A percentile compares a stretch with the other conserved stretches of the same genome.
Evolutionary conservation across 2,888 invertebrate species (phyloP).

Genomic region (Phorcus lineatus): DNA sequence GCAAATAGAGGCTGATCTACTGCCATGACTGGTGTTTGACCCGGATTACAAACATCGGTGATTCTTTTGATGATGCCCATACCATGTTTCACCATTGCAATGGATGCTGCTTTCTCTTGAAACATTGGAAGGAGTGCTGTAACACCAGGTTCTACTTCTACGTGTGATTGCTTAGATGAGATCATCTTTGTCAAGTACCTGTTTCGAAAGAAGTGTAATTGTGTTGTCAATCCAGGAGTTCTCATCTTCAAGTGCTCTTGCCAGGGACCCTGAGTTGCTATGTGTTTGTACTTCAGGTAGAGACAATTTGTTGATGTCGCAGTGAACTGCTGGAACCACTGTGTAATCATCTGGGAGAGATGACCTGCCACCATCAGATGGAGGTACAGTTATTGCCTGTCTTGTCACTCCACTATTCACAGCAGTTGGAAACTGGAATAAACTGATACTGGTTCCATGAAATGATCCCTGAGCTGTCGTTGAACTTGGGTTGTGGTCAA

Average conservation of each 20-base stretch:
- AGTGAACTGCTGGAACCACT: slow-evolving; percentile 12
- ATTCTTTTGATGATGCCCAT: slow-evolving; percentile 9
- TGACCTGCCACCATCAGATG: background rate
- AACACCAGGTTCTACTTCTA: background rate
- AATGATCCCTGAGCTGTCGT: slow-evolving; percentile 31
- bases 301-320: too few species aligned
- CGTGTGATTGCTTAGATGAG: slow-evolving; percentile 21
- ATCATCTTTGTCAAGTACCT: background rate
- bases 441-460: slow-evolving; percentile 36
- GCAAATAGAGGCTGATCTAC: slow-evolving; percentile 30
- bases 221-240: too few species aligned
- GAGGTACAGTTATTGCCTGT: background rate
- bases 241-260: too few species aligned
- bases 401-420: slow-evolving; percentile 19
- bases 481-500: slow-evolving; percentile 36
- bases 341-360: slow-evolving; percentile 24
- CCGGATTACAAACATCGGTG: background rate
- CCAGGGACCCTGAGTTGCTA: too few species aligned
- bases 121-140: slow-evolving; percentile 31
- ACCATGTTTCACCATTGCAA: slow-evolving; percentile 29
- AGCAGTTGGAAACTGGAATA: slow-evolving; percentile 29
- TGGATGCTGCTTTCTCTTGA: too few species aligned
- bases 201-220: too few species aligned
- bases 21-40: background rate
- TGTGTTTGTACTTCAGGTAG: too few species aligned